These are phyloP conservation scores for Spizaetus ornatus DNA, from an alignment of 2,113 vertebrate species.

Conservation along the genomic window DNA sequence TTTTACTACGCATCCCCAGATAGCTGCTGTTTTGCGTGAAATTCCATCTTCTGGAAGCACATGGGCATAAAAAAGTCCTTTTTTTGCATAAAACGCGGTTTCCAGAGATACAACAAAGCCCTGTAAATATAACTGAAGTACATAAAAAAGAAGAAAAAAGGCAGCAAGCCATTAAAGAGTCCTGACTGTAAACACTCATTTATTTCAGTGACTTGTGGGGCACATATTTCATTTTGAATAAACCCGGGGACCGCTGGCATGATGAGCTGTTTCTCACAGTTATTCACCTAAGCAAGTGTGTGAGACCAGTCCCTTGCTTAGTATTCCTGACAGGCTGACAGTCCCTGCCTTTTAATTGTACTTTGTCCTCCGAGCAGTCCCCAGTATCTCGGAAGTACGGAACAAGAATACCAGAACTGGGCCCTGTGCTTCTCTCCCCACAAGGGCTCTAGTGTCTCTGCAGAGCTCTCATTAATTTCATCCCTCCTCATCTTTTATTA, in stretches of 20 bases:
- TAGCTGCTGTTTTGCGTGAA: neutral
- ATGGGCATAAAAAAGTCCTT: neutral
- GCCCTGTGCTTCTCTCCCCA: neutral
- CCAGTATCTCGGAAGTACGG: neutral
- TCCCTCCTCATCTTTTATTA: slow-evolving; percentile 6
- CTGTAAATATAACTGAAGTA: neutral
- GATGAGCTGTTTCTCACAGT: neutral
- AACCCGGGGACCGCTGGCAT: neutral
- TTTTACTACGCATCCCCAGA: neutral
- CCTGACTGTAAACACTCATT: neutral
- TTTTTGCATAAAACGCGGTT: neutral
- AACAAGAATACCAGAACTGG: neutral
- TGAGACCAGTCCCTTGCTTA: neutral
- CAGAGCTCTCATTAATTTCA: neutral
- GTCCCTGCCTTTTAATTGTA: neutral
- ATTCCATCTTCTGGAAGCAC: neutral
- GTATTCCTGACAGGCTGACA: neutral
- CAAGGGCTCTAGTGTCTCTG: neutral
- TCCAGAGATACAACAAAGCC: neutral
- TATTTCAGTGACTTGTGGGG: neutral
- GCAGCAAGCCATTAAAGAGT: neutral
- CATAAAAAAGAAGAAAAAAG: neutral
- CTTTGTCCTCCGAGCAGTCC: neutral
- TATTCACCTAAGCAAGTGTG: neutral
- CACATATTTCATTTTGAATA: neutral